phyloP scores from a whole-genome alignment of 2,888 invertebrate genomes.

The Amphimallon solstitiale region DNA sequence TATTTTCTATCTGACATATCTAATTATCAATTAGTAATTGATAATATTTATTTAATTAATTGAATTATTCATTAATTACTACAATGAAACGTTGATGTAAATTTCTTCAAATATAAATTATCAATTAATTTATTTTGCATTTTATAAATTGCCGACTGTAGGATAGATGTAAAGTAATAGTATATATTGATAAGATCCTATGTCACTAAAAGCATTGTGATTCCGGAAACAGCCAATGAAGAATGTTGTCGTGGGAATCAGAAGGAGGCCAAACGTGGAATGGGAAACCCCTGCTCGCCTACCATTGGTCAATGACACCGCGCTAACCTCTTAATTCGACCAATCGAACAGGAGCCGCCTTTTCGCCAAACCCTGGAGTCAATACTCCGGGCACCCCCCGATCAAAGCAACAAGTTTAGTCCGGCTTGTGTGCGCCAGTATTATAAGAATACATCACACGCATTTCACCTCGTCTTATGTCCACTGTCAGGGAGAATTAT shows the following conservation, averaged over 20 bases:
- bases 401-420: constrained; percentile 56
- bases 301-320: constrained; percentile 57
- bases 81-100: too few species aligned
- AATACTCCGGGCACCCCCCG: constrained; percentile 49
- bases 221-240: constrained; percentile 59
- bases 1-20: too few species aligned
- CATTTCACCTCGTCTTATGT: constrained; percentile 11
- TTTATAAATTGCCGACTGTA: too few species aligned
- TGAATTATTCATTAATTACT: too few species aligned
- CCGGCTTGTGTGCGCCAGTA: constrained; percentile 45
- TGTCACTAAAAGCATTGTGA: constrained; percentile 48
- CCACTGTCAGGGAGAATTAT: constrained; percentile 14
- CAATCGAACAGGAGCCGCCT: constrained; percentile 50
- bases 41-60: too few species aligned
- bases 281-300: constrained; percentile 40
- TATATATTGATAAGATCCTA: too few species aligned
- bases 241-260: constrained; percentile 47
- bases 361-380: constrained; percentile 53
- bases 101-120: too few species aligned
- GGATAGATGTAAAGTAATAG: too few species aligned
- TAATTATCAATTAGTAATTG: too few species aligned
- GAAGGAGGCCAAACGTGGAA: constrained; percentile 58
- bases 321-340: constrained; percentile 47
- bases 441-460: constrained; percentile 25
- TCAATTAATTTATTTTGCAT: too few species aligned